Conservation (phyloP, 2,888 invertebrate species). For the Teleiodes luculella region DNA sequence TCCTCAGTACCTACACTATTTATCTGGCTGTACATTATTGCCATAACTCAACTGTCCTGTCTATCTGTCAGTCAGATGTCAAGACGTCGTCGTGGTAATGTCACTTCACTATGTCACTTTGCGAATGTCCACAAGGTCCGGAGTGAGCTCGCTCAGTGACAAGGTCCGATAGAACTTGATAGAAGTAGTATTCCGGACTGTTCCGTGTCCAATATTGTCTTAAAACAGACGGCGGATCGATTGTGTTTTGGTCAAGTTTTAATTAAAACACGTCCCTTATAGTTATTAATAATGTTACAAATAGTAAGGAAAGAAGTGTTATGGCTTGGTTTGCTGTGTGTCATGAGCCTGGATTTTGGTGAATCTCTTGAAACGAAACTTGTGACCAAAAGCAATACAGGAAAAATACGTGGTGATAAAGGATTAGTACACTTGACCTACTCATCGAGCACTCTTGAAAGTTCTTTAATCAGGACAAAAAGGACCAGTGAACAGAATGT, state of each 20-base stretch:
- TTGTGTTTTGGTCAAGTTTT: not conserved
- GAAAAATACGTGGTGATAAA: not conserved
- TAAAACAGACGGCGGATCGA: too few species aligned
- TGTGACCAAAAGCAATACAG: not conserved
- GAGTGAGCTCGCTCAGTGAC: too few species aligned
- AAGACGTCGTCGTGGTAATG: too few species aligned
- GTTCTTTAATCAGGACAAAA: slow-evolving; percentile 53
- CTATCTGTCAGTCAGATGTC: too few species aligned
- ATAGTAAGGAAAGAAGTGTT: slow-evolving; percentile 29
- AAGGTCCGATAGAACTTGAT: too few species aligned
- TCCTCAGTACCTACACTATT: too few species aligned
- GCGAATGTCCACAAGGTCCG: too few species aligned
- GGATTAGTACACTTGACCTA: not conserved
- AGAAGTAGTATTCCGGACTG: too few species aligned
- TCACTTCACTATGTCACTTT: too few species aligned
- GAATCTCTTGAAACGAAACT: not conserved
- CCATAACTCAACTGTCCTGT: too few species aligned
- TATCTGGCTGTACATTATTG: too few species aligned
- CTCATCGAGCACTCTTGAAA: not conserved
- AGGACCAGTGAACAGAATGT: slow-evolving; percentile 42
- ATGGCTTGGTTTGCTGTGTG: slow-evolving; percentile 33
- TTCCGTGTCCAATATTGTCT: too few species aligned
- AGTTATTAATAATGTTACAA: slow-evolving; percentile 3
- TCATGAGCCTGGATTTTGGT: slow-evolving; percentile 17
- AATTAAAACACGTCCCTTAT: not conserved